These are phyloP conservation scores for Numida meleagris DNA, from an alignment of 2,113 vertebrate species.

Conservation along the genomic window DNA sequence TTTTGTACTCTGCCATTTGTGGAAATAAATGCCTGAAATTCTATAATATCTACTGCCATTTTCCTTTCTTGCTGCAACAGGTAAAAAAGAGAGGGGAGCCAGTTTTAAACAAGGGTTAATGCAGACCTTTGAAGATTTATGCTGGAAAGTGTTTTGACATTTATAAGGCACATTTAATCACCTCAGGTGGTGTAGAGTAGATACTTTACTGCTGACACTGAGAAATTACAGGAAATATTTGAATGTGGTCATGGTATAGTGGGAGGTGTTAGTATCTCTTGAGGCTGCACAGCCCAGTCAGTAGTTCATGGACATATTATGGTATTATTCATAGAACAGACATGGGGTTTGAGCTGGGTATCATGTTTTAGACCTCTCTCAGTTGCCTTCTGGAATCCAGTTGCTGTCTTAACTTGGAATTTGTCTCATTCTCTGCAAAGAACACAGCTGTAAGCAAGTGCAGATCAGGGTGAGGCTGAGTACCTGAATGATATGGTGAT, in stretches of 20 bases:
- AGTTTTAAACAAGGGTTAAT: not conserved
- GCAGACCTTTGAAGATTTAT: slow-evolving; percentile 11
- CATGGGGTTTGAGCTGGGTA: not conserved
- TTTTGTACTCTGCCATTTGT: not conserved
- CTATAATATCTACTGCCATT: not conserved
- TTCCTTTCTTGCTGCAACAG: not conserved
- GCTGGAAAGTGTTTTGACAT: not conserved
- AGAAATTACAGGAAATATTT: slow-evolving; percentile 19
- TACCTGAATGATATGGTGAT: not conserved
- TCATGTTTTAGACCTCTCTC: not conserved
- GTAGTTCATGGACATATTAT: not conserved
- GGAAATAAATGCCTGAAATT: not conserved
- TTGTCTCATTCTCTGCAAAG: not conserved
- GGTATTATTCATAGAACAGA: not conserved
- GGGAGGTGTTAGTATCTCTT: slow-evolving; percentile 12
- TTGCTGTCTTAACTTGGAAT: not conserved
- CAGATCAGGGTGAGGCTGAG: not conserved
- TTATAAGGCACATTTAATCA: slow-evolving; percentile 18
- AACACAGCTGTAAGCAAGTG: accelerated
- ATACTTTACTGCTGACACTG: slow-evolving; percentile 3
- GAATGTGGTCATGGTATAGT: not conserved
- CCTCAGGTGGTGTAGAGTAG: not conserved
- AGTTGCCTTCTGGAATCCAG: not conserved
- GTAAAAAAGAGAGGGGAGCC: not conserved
- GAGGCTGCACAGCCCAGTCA: not conserved